Conservation (phyloP, 1,140 invertebrate species). For the Argopecten irradians region DNA sequence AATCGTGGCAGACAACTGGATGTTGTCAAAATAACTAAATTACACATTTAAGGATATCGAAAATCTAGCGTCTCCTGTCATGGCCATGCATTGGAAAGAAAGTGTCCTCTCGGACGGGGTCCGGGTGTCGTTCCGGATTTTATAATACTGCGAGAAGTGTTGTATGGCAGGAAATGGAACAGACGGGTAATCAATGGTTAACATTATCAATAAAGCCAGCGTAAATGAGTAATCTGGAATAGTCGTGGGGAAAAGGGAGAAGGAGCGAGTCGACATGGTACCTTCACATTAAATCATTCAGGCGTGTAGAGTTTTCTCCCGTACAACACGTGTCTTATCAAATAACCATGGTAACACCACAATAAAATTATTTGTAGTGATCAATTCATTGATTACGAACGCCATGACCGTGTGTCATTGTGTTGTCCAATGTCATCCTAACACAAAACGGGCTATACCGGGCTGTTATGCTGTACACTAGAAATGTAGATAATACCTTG, state of each 20-base stretch:
- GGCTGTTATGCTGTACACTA: no score
- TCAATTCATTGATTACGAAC: not conserved
- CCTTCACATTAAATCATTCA: not conserved
- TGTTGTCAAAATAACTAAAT: no score
- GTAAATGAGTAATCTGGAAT: not conserved
- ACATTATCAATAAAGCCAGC: not conserved
- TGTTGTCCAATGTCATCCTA: not conserved
- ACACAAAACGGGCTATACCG: not conserved
- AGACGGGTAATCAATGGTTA: not conserved
- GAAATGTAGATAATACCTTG: no score
- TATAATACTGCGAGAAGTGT: not conserved
- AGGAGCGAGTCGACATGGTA: not conserved
- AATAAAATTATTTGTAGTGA: not conserved
- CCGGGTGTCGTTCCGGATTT: not conserved
- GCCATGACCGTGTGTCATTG: not conserved
- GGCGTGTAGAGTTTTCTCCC: not conserved
- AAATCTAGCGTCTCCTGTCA: no score
- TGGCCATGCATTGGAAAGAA: not conserved
- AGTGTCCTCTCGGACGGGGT: not conserved
- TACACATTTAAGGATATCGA: no score
- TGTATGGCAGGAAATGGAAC: not conserved
- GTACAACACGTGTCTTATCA: not conserved
- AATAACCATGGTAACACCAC: not conserved
- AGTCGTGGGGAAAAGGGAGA: not conserved
- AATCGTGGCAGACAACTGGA: no score